Evolutionary conservation across 2,888 invertebrate genomes (phyloP).

Genomic region (Pachymerium ferrugineum): DNA sequence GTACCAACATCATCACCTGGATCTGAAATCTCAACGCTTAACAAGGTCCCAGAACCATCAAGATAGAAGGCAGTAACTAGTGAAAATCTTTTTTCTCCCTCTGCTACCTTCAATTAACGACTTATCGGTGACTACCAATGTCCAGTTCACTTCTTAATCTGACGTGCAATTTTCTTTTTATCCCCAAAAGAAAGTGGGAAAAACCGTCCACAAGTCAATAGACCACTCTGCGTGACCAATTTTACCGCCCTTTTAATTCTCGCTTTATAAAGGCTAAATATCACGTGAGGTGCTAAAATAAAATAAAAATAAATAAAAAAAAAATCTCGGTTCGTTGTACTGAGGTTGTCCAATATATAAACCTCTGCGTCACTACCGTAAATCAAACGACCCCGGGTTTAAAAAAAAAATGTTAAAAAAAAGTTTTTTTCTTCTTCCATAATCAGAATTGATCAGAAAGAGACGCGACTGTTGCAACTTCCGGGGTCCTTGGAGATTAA

Average conservation of each 20-base stretch:
- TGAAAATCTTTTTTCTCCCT: not conserved
- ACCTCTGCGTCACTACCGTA: not conserved
- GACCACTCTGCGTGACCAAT: not conserved
- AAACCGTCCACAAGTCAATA: not conserved
- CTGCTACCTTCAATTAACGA: not conserved
- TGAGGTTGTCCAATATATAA: not conserved
- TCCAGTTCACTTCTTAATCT: not conserved
- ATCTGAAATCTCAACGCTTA: not conserved
- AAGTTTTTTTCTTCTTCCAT: too few species aligned
- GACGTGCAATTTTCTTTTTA: not conserved
- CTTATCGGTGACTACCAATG: not conserved
- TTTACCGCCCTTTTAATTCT: not conserved
- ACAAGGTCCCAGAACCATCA: not conserved
- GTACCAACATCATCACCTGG: not conserved
- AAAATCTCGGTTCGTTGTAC: not conserved
- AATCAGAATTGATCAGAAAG: not conserved
- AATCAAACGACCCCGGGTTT: not conserved
- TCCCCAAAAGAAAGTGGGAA: not conserved
- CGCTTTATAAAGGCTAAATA: not conserved
- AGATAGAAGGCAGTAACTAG: not conserved
- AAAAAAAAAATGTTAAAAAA: not conserved
- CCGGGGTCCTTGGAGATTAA: not conserved
- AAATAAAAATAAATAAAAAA: not conserved
- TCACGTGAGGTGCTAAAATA: not conserved
- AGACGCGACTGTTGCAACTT: not conserved